phyloP scores from a whole-genome alignment of 2,888 invertebrate species.

The Trichacis sp. region DNA sequence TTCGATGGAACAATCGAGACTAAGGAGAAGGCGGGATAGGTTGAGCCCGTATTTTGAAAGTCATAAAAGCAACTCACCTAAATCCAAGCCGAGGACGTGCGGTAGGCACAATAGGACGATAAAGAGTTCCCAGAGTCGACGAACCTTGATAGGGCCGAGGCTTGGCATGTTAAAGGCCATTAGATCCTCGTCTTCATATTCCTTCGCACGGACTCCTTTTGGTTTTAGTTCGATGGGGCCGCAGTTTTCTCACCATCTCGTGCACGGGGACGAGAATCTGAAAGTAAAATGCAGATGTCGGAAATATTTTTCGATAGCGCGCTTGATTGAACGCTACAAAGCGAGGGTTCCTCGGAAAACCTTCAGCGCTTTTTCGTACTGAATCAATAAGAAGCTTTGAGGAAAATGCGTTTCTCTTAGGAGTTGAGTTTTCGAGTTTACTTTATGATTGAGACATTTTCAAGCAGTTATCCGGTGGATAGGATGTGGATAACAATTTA shows the following conservation, averaged over 20 bases:
- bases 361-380: too few relatives aligned
- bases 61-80: constrained; percentile 53
- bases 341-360: too few relatives aligned
- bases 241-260: constrained; percentile 42
- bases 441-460: too few relatives aligned
- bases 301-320: neutral
- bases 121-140: constrained; percentile 55
- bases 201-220: constrained; percentile 21
- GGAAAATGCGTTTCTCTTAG: too few relatives aligned
- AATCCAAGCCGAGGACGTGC: constrained; percentile 52
- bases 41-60: constrained; percentile 22
- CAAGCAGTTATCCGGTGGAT: too few relatives aligned
- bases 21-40: constrained; percentile 2
- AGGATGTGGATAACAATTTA: too few relatives aligned
- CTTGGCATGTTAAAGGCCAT: constrained; percentile 62
- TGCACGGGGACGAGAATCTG: constrained; percentile 23
- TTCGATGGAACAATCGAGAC: constrained; percentile 20
- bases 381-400: too few relatives aligned
- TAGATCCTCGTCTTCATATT: constrained; percentile 53
- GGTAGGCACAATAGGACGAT: constrained; percentile 57
- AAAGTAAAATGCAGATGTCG: constrained; percentile 21
- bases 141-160: constrained; percentile 51
- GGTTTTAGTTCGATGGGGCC: constrained; percentile 35
- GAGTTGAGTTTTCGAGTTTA: too few relatives aligned
- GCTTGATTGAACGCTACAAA: neutral